Percentiles rank a stretch among this genome's conserved stretches.
phyloP scores from a whole-genome alignment of 2,888 invertebrate species.

The Lacanobia oleracea region DNA sequence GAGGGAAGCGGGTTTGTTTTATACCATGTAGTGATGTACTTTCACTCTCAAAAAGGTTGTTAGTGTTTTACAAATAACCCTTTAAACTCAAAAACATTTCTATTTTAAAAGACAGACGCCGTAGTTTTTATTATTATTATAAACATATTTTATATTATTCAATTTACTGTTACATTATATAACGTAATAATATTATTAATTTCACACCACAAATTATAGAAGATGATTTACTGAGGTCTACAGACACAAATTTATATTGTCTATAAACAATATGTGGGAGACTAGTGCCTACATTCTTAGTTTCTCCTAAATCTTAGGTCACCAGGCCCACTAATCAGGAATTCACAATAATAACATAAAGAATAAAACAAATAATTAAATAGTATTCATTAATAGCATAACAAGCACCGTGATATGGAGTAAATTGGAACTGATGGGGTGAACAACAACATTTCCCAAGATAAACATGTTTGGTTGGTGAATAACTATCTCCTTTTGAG shows the following conservation, averaged over 20 bases:
- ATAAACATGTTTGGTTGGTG: not conserved
- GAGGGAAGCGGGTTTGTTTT: too few species aligned
- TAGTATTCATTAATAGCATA: not conserved
- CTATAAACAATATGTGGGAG: not conserved
- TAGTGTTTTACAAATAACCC: too few species aligned
- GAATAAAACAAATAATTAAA: not conserved
- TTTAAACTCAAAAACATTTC: constrained; percentile 26
- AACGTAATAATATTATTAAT: constrained; percentile 6
- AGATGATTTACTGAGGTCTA: not conserved
- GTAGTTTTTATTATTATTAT: constrained; percentile 1
- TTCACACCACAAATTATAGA: constrained; percentile 1
- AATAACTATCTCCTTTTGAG: not conserved
- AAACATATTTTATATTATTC: not conserved
- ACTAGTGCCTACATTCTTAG: constrained; percentile 1
- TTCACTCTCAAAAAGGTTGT: too few species aligned
- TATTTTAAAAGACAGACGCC: constrained; percentile 12
- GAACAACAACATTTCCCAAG: constrained; percentile 15
- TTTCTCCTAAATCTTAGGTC: not conserved
- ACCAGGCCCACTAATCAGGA: not conserved
- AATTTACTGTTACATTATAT: not conserved
- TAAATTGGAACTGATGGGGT: constrained; percentile 16
- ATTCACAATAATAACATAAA: too few species aligned
- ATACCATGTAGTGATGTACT: too few species aligned
- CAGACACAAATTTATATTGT: not conserved
- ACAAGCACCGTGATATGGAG: constrained; percentile 17